Evolutionary conservation across 2,113 vertebrate genomes (phyloP), one percentile per base, ranked within the genome.

Genomic region (Cyrtonyx montezumae): DNA sequence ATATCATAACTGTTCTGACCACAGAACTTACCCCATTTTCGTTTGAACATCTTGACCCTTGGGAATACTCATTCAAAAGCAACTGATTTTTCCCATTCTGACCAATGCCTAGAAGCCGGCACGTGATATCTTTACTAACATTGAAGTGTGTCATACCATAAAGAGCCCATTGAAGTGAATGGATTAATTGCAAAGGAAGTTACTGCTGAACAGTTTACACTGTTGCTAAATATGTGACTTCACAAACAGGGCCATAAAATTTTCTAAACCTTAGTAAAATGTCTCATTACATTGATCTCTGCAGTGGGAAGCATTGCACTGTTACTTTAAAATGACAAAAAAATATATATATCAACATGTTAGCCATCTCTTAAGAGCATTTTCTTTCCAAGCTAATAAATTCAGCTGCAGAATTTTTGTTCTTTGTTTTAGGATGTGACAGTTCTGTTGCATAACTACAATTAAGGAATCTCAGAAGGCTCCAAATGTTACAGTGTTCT

Each of bases 391-490:
- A 69, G 63, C 55, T 46, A 91, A 2, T 93, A 86, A 92, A 79
- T 51, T 94, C 78, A 85, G 61, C 75, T 79, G 90, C 81, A 89
- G 78, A 74, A 62, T 87, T 78, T 90, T 85, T 84, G 67, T 80
- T 56, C 70, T 94, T 88, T 93, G 79, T 94, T 96, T 95, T 77
- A 80, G 66, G 66, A 66, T 75, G 34, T 79, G 74, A 89, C 84
- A 89, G 58, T 81, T 87, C 71, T 94, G 62, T 96, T 94, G 91
- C 82, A 74, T 95, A 95, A 94, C 76, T 93, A 13, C 67, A 85
- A 42, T 89, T 81, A 80, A 88, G 79, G 73, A 79, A 90, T 87
- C 90, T 90, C 82, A 79, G 59, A 96, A 79, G 67, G 23, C 90
- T 93, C 68, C 7, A 26, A 92, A 93, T 48, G 36, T 91, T 92